Evolutionary conservation across 2,797 vertebrate species (phyloP), one percentile per base, ranked within the genome.

Genomic region (Pipistrellus nathusii): DNA sequence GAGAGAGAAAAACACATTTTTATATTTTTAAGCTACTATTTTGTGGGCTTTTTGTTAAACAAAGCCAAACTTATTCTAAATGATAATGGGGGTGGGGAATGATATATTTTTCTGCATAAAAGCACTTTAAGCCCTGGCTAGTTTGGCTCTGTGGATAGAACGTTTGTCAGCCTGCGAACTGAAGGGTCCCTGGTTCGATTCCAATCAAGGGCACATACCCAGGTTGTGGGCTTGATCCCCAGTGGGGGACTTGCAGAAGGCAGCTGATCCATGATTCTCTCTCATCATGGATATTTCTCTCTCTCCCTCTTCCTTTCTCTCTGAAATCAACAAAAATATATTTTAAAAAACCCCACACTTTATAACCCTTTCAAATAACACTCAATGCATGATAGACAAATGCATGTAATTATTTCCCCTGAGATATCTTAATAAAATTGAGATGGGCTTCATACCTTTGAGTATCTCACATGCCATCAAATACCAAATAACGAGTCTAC

Each of bases 1-100:
- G 2, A 73, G 20, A 88, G 57, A 88, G 57, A 59, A 92, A 88
- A 90, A 51, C 21, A 32, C 8, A 57, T 64, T 71, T 85, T 73
- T 51, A 25, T 71, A 7, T 55, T 57, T 87, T 92, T 35, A 81
- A 76, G 59, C 11, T 72, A 51, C 8, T 73, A 11, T 55, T 59
- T 83, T 76, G 12, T 48, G 48, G 21, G 4, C 8, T 78, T 73
- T 94, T 85, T 82, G 77, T 82, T 85, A 85, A 90, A 27, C 21
- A 88, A 94, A 85, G 48, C 13, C 12, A 64, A 38, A 69, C 62
- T 62, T 86, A 75, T 64, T 75, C 15, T 92, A 78, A 93, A 48
- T 93, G 21, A 66, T 77, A 85, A 71, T 35, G 75, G 57, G n/a
- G 41, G 18, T 3, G 12, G 18, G 66, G 88, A 85, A 62, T 71